phyloP scores from a whole-genome alignment of 1,140 invertebrate species.

The Babylonia areolata region DNA sequence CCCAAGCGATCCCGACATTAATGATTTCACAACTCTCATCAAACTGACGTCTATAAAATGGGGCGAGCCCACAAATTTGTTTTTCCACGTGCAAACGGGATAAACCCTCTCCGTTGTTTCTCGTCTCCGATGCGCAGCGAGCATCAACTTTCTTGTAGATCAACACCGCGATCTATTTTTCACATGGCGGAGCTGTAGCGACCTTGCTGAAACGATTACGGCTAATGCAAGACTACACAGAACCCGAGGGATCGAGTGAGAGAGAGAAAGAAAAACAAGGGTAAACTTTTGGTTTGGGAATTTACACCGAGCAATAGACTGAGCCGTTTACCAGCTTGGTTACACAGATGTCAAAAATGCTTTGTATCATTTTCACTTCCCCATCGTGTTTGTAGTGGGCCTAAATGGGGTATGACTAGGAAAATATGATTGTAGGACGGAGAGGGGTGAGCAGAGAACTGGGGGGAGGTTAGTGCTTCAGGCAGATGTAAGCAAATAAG shows the following conservation, averaged over 20 bases:
- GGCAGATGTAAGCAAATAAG: background rate
- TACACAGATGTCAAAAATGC: background rate
- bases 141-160: background rate
- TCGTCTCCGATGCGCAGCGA: background rate
- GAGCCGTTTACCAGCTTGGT: background rate
- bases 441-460: background rate
- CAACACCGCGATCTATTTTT: background rate
- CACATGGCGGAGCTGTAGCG: background rate
- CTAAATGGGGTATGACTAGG: slow-evolving; percentile 2
- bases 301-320: background rate
- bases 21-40: background rate
- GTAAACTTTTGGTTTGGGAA: background rate
- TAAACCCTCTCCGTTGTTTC: background rate
- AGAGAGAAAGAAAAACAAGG: no score
- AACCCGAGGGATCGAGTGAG: background rate
- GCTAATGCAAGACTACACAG: background rate
- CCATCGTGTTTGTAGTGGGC: background rate
- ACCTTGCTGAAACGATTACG: background rate
- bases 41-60: background rate
- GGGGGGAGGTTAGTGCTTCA: background rate
- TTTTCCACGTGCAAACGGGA: background rate
- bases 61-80: background rate
- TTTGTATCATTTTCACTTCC: background rate
- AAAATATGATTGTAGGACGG: background rate
- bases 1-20: background rate